Conservation (phyloP, 2,797 vertebrate genomes). For the Sebastes hopkinsi region DNA sequence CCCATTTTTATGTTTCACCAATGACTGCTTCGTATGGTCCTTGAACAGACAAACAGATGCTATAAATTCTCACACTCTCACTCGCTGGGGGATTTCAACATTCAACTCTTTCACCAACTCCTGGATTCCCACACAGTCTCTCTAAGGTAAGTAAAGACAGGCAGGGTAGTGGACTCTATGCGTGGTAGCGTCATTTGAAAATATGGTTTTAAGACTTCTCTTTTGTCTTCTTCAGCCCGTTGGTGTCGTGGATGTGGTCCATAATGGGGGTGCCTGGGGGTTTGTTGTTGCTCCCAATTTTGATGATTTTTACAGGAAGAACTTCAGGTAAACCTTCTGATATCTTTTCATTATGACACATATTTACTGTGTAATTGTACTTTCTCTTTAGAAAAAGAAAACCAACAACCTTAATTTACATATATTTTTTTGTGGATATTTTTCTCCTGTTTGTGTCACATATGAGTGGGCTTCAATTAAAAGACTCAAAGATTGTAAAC, state of each 20-base stretch:
- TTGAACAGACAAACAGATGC: background rate
- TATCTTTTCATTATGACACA: background rate
- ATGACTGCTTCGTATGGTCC: background rate
- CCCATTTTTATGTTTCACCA: background rate
- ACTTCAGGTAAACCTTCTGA: constrained; percentile 49
- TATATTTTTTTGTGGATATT: background rate
- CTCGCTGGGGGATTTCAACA: too few relatives aligned
- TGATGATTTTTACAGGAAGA: constrained; percentile 19
- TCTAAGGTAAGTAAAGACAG: constrained; percentile 4
- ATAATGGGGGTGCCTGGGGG: constrained; percentile 13
- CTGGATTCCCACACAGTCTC: background rate
- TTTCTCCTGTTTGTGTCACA: background rate
- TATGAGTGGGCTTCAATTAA: background rate
- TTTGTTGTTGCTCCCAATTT: constrained; percentile 34
- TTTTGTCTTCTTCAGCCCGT: constrained; percentile 12
- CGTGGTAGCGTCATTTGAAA: background rate
- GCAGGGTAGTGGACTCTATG: background rate
- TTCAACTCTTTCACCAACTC: background rate
- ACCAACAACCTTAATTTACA: background rate
- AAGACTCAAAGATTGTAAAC: background rate
- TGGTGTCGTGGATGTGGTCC: background rate
- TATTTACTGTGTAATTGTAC: background rate
- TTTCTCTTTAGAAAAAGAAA: background rate
- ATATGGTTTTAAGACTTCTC: background rate
- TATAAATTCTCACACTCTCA: constrained; percentile 31